Evolutionary conservation across 2,113 vertebrate species (phyloP), one percentile per base, ranked within the genome.

Genomic region (Accipiter cooperii): DNA sequence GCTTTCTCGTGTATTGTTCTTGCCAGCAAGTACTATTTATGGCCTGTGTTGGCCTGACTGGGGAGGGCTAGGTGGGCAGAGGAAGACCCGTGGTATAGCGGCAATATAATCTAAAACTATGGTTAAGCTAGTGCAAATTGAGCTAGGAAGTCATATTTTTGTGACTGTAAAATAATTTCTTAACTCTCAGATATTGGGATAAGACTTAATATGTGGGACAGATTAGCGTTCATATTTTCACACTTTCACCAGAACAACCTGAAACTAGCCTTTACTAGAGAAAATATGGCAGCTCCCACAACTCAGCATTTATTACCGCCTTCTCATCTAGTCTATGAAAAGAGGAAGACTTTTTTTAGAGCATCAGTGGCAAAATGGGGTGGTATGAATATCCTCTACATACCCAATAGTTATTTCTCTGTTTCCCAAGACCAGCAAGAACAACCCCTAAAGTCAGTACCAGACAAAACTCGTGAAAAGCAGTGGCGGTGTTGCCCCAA

Each of bases 301-400:
- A 0, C 13, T 77, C 29, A 22, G 10, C 34, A 49, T 47, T 24
- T 46, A 2, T 2, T 38, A 44, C 8, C 4, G 3, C 19, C 9
- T 68, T 51, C 82, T 54, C 29, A 6, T 17, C 8, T 7, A 25
- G 38, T 2, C 57, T 16, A 3, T 13, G 17, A n/a, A 29, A 76
- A 47, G 15, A 31, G 10, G 10, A 38, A 44, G 13, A 10, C 5
- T 18, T 7, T 63, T 52, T 70, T 64, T 10, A 22, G 47, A 71
- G 17, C 33, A 36, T 2, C 58, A 24, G 29, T 3, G 28, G 13
- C 40, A 88, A 58, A 58, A 55, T 1, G 8, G 10, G 28, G 8
- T 9, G 44, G 14, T 4, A 19, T 4, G 13, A 90, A 44, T 9
- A 82, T 17, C 40, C n/a, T 49, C 18, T 13, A 2, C 11, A 42